Conservation (phyloP, 2,797 vertebrate genomes). For the Lacerta viridis region DNA sequence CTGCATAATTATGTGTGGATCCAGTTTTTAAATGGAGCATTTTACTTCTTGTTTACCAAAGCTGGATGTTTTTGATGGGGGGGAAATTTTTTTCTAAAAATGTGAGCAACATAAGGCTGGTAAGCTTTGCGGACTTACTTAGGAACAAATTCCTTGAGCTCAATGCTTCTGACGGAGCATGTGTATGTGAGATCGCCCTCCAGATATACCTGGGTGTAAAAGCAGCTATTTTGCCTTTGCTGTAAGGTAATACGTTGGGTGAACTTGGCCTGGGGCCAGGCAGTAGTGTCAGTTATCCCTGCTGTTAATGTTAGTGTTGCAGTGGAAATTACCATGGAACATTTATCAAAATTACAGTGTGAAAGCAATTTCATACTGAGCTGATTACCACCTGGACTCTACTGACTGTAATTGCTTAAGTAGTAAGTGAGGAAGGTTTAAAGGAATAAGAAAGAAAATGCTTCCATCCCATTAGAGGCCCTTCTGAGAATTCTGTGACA, state of each 20-base stretch:
- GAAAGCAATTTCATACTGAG: slow-evolving; percentile 67
- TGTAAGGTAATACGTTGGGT: slow-evolving; percentile 39
- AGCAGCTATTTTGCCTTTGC: slow-evolving; percentile 30
- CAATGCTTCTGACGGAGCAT: not conserved
- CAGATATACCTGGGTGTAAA: slow-evolving; percentile 18
- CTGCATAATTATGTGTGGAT: not conserved
- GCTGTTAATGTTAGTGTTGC: slow-evolving; percentile 60
- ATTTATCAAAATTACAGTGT: slow-evolving; percentile 68
- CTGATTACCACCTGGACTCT: slow-evolving; percentile 68
- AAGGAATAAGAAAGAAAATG: slow-evolving; percentile 16
- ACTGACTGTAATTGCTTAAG: slow-evolving; percentile 52
- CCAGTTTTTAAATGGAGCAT: not conserved
- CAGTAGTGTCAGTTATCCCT: slow-evolving; percentile 62
- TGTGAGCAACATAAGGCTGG: not conserved
- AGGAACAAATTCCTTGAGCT: not conserved
- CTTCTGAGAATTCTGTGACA: not conserved
- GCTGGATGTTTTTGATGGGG: not conserved
- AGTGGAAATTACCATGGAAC: slow-evolving; percentile 63
- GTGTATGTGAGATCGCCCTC: not conserved
- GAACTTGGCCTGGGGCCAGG: slow-evolving; percentile 50
- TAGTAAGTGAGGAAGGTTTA: slow-evolving; percentile 43
- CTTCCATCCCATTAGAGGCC: slow-evolving; percentile 29
- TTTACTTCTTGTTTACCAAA: not conserved
- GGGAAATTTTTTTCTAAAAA: not conserved
- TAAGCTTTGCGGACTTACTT: not conserved